phyloP scores from a whole-genome alignment of 2,888 invertebrate genomes.

The Oxystoma pomonae region DNA sequence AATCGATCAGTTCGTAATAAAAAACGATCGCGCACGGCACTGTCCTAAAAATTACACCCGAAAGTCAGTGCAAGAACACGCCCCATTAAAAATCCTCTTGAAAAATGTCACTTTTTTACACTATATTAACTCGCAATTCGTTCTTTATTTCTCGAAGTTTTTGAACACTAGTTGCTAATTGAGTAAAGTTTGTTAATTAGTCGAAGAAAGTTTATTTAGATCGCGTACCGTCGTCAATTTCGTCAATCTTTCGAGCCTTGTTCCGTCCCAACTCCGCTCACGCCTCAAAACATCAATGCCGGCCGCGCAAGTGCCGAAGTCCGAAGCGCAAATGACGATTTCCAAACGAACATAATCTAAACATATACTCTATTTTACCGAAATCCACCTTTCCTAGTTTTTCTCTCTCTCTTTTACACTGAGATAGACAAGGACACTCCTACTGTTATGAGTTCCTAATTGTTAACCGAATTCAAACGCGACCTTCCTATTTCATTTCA shows the following conservation, averaged over 20 bases:
- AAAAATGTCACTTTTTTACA: not conserved
- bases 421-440: too few relatives aligned
- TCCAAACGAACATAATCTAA: not conserved
- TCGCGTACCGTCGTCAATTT: constrained; percentile 41
- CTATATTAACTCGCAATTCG: not conserved
- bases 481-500: too few relatives aligned
- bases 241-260: constrained; percentile 30
- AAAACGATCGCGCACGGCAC: constrained; percentile 13
- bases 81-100: constrained; percentile 16
- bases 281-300: constrained; percentile 1
- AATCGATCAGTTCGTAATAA: not conserved
- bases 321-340: not conserved
- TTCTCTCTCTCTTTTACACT: too few relatives aligned
- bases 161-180: not conserved
- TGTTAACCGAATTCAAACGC: too few relatives aligned
- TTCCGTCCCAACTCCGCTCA: constrained; percentile 20
- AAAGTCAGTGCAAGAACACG: constrained; percentile 9
- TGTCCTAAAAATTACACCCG: constrained; percentile 9
- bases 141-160: not conserved
- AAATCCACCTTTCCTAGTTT: too few relatives aligned
- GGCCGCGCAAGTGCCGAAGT: not conserved
- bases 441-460: too few relatives aligned
- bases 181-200: constrained; percentile 26
- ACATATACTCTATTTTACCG: too few relatives aligned
- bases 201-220: constrained; percentile 19